Evolutionary conservation across 1,140 invertebrate genomes (phyloP), one percentile per base, ranked within the genome.

Genomic region (Lepeophtheirus salmonis): DNA sequence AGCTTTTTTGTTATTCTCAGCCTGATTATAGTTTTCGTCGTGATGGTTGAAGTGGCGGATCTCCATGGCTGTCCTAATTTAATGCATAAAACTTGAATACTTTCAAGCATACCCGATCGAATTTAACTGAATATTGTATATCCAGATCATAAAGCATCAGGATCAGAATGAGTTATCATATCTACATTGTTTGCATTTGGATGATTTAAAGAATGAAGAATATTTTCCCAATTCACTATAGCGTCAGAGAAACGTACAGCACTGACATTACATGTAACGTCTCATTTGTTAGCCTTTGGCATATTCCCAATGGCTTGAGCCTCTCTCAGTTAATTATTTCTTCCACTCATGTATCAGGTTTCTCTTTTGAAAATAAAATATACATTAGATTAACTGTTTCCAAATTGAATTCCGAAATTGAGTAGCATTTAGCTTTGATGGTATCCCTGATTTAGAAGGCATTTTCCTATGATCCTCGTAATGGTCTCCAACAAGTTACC

Each of bases 241-340:
- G 80, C 79, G 66, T 84, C 82, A 4, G 80, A 78, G 67, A 82
- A 86, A 67, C 81, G 78, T 64, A 83, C 78, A 13, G 83, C 71
- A 50, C 77, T 76, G 30, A 79, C 78, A 66, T 79, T 76, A 20
- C n/a, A 52, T 16, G 63, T 51, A 26, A 54, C 25, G 67, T 89
- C 84, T 17, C 79, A 71, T 14, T 83, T 80, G 71, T 82, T 86
- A 55, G 80, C 78, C 72, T 96, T 89, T 24, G 95, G 69, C 89
- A 90, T 95, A 70, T 95, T 89, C 17, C 94, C 81, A 25, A 96
- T 80, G 51, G 90, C 69, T 70, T 90, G 85, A 67, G 82, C 79
- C 71, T 75, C 64, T 54, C 66, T 13, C 13, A 57, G 14, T 4
- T 57, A 12, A 16, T 24, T 57, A 4, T 57, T 23, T 17, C 13